Evolutionary conservation across 2,113 vertebrate genomes (phyloP).

Genomic region (Rostratula benghalensis): DNA sequence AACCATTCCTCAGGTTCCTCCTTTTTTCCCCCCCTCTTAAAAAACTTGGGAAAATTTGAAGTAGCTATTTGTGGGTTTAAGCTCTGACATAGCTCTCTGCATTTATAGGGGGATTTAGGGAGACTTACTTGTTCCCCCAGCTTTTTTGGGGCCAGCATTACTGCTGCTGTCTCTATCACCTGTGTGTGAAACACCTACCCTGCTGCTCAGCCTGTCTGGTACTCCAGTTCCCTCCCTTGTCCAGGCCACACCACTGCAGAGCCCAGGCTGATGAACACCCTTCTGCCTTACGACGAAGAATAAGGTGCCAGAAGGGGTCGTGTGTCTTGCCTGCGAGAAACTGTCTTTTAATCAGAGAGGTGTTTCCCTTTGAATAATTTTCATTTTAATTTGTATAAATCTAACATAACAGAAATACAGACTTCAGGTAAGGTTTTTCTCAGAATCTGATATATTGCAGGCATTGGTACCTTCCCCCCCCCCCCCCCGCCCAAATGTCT

Average conservation of each 20-base stretch:
- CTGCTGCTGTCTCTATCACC: background rate
- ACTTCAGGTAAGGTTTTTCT: background rate
- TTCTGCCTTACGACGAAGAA: background rate
- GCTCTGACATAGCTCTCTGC: background rate
- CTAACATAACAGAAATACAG: background rate
- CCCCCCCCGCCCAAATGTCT: no score
- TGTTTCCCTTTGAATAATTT: background rate
- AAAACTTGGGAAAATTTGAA: background rate
- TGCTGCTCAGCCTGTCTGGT: background rate
- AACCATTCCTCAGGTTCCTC: background rate
- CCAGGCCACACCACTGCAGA: background rate
- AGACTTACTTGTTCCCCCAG: background rate
- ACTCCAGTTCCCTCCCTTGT: background rate
- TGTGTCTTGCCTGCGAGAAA: background rate
- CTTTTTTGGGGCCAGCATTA: background rate
- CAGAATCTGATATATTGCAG: background rate
- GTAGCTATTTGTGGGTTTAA: background rate
- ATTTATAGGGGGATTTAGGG: background rate
- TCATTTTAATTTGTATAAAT: background rate
- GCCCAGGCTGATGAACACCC: background rate
- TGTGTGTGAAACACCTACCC: background rate
- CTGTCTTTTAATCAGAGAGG: background rate
- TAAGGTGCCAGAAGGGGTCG: rapidly evolving
- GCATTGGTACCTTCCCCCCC: no score
- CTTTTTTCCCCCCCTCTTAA: background rate